Conservation (phyloP, 2,888 invertebrate genomes). For the Epsilonema sp. region DNA sequence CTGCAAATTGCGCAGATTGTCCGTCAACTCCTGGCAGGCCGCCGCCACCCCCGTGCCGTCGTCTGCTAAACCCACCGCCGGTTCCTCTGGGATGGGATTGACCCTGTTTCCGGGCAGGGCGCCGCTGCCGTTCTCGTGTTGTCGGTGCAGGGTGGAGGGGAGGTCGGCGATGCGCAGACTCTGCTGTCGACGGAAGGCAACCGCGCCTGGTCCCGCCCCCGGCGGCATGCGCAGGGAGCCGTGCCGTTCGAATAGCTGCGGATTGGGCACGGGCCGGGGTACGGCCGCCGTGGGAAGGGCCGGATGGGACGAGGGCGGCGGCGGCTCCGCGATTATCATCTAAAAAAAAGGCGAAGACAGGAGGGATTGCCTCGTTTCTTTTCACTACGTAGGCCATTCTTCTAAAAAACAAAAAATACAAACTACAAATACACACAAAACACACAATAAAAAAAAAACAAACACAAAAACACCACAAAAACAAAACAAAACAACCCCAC, state of each 20-base stretch:
- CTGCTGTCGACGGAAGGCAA: constrained; percentile 88
- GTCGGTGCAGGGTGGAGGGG: constrained; percentile 46
- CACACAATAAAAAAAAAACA: too few relatives aligned
- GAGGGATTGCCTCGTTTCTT: too few relatives aligned
- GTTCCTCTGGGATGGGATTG: constrained; percentile 11
- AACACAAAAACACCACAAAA: too few relatives aligned
- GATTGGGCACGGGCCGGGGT: constrained; percentile 70
- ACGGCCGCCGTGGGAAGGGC: constrained; percentile 28
- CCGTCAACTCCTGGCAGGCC: too few relatives aligned
- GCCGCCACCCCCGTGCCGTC: constrained; percentile 11
- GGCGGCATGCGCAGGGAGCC: constrained; percentile 73
- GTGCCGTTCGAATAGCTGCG: constrained; percentile 77
- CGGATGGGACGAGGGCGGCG: constrained; percentile 8
- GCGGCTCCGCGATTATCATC: neutral
- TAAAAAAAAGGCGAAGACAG: neutral
- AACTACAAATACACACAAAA: too few relatives aligned
- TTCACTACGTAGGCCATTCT: too few relatives aligned
- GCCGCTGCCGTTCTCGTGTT: neutral
- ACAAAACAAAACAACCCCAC: too few relatives aligned
- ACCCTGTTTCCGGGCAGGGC: constrained; percentile 11
- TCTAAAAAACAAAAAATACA: too few relatives aligned
- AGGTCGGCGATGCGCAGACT: constrained; percentile 80
- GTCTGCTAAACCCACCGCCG: too few relatives aligned
- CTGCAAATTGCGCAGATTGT: too few relatives aligned
- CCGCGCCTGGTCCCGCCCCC: neutral